Evolutionary conservation across 2,113 vertebrate genomes (phyloP).

Genomic region (Tenrec ecaudatus): DNA sequence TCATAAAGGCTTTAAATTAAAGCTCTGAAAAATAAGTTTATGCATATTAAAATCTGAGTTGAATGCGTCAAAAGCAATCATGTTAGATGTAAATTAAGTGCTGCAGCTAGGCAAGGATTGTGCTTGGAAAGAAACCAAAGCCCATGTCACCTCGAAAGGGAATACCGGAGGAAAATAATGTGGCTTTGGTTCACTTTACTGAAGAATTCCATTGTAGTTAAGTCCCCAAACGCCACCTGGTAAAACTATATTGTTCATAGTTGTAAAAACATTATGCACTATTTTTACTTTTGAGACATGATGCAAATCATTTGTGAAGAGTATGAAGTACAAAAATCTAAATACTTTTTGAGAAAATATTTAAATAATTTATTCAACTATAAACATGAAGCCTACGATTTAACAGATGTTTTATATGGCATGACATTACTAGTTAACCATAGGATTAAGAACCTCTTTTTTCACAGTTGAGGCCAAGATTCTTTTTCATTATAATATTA

Average conservation of each 20-base stretch:
- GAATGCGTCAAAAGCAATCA: too few relatives aligned
- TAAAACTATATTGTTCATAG: background rate
- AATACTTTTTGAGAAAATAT: background rate
- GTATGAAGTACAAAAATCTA: background rate
- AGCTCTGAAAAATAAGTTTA: too few relatives aligned
- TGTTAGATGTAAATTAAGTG: too few relatives aligned
- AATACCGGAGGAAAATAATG: background rate
- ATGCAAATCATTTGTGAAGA: background rate
- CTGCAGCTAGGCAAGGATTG: too few relatives aligned
- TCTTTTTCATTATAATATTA: background rate
- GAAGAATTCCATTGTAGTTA: background rate
- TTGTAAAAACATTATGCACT: background rate
- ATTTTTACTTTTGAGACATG: background rate
- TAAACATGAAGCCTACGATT: background rate
- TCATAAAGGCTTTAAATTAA: too few relatives aligned
- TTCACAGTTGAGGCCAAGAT: background rate
- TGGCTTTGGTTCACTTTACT: background rate
- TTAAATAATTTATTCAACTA: too few relatives aligned
- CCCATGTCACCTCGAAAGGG: too few relatives aligned
- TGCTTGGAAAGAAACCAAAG: too few relatives aligned
- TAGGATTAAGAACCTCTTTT: background rate
- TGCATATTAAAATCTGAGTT: too few relatives aligned
- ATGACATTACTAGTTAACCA: background rate
- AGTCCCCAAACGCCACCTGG: background rate
- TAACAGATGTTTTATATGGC: background rate